phyloP scores from a whole-genome alignment of 2,888 invertebrate species.

The Anthophora plumipes region DNA sequence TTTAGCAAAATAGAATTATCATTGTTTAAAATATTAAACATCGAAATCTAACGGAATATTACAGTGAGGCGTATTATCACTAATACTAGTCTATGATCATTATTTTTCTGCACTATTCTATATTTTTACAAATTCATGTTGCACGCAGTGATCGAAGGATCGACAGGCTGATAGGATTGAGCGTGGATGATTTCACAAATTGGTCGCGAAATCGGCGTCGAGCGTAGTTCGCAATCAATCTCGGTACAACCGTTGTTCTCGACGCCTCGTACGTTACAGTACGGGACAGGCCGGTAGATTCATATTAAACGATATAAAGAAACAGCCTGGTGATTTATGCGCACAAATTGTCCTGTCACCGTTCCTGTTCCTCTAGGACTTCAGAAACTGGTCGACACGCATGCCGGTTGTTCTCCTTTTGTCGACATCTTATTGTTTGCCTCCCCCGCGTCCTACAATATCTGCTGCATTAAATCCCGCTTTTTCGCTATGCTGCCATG shows the following conservation, averaged over 20 bases:
- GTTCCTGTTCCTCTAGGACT: slow-evolving; percentile 62
- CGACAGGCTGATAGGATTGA: background rate
- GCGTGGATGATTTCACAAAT: slow-evolving; percentile 23
- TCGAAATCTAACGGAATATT: too few relatives aligned
- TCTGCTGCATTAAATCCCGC: slow-evolving; percentile 79
- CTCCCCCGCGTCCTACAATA: slow-evolving; percentile 72
- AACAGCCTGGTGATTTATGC: slow-evolving; percentile 82
- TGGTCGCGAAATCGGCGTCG: slow-evolving; percentile 17
- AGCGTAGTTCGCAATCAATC: slow-evolving; percentile 75
- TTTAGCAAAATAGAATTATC: too few relatives aligned
- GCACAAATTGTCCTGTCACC: slow-evolving; percentile 83
- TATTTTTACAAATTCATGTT: background rate
- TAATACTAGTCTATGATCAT: too few relatives aligned
- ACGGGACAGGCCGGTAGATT: slow-evolving; percentile 71
- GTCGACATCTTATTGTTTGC: slow-evolving; percentile 68
- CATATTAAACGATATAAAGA: slow-evolving; percentile 84
- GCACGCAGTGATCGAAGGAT: background rate
- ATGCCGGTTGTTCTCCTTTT: slow-evolving; percentile 64
- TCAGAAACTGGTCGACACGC: slow-evolving; percentile 43
- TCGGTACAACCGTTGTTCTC: slow-evolving; percentile 77
- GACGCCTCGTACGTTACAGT: slow-evolving; percentile 71
- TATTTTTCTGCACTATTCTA: too few relatives aligned
- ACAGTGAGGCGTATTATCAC: too few relatives aligned
- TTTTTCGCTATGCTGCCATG: slow-evolving; percentile 71
- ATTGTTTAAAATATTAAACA: too few relatives aligned